Evolutionary conservation across 2,797 vertebrate species (phyloP), one percentile per base, ranked within the genome.

Genomic region (Erpetoichthys calabaricus): DNA sequence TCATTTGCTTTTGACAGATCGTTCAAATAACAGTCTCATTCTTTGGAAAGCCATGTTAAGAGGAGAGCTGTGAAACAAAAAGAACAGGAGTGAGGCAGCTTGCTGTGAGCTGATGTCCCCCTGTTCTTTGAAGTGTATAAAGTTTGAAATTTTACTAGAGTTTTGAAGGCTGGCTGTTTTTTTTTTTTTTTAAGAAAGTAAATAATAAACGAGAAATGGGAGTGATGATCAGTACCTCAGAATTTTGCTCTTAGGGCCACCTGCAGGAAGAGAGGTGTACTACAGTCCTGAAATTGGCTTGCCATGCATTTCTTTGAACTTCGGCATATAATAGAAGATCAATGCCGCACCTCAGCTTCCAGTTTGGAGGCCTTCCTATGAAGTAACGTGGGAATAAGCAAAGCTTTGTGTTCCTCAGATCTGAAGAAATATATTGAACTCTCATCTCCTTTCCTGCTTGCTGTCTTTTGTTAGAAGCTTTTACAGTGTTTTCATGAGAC

Each of bases 1-100:
- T 74, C 63, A 56, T 81, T 80, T 72, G 70, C 74, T 75, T 81
- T 79, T 76, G 83, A 70, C 62, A 73, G 68, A 75, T 84, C 63
- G 59, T 73, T 80, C 59, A 73, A 70, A 75, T 73, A 62, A 7
- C 64, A 65, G 50, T 56, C 63, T 80, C 73, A 70, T 49, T 80
- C 44, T 63, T 65, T 62, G 63, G 65, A 67, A 63, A 64, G 1
- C 72, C 78, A 71, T 67, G 67, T 75, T 71, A 60, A 47, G 51
- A 66, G 57, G 67, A 54, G 47, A 57, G 59, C 51, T 64, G 67
- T 60, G 72, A 65, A 59, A 50, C 70, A 65, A 59, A 59, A 63
- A 66, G 67, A 63, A 71, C 74, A 51, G 47, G 7, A 59, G 72
- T 76, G 72, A 71, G 56, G 63, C 64, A 65, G 63, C 67, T 65